Evolutionary conservation across 2,797 vertebrate genomes (phyloP).

Genomic region (Selene dorsalis): DNA sequence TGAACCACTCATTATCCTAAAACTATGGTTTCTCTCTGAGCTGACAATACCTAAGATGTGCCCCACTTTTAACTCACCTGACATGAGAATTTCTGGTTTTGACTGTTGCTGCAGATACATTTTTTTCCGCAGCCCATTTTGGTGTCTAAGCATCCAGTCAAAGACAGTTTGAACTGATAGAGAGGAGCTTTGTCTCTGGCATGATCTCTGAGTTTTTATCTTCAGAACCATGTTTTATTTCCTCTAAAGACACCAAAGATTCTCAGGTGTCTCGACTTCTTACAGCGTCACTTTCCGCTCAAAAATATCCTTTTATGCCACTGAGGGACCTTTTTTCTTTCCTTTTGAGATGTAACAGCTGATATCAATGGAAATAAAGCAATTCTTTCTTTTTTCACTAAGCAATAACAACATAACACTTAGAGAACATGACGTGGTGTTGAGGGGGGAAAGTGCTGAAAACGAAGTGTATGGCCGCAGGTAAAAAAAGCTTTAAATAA

Average conservation of each 20-base stretch:
- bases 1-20: slow-evolving; percentile 71
- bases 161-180: neutral
- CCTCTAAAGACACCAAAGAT: slow-evolving; percentile 5
- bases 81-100: slow-evolving; percentile 19
- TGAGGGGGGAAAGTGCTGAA: slow-evolving; percentile 58
- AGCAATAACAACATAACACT: slow-evolving; percentile 33
- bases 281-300: neutral
- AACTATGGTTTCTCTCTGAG: slow-evolving; percentile 37
- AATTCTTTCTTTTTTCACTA: neutral
- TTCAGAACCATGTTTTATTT: neutral
- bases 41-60: slow-evolving; percentile 38
- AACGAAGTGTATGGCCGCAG: slow-evolving; percentile 27
- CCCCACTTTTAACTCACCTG: slow-evolving; percentile 4
- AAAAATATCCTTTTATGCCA: neutral
- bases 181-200: neutral
- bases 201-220: neutral
- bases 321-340: neutral
- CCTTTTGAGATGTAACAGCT: slow-evolving; percentile 13
- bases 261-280: slow-evolving; percentile 5
- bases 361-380: slow-evolving; percentile 10
- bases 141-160: neutral
- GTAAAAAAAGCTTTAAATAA: slow-evolving; percentile 64
- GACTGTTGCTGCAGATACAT: slow-evolving; percentile 16
- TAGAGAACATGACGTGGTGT: slow-evolving; percentile 13
- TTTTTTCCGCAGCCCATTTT: neutral